Conservation (phyloP, 2,113 vertebrate species). For the Heterotis niloticus region DNA sequence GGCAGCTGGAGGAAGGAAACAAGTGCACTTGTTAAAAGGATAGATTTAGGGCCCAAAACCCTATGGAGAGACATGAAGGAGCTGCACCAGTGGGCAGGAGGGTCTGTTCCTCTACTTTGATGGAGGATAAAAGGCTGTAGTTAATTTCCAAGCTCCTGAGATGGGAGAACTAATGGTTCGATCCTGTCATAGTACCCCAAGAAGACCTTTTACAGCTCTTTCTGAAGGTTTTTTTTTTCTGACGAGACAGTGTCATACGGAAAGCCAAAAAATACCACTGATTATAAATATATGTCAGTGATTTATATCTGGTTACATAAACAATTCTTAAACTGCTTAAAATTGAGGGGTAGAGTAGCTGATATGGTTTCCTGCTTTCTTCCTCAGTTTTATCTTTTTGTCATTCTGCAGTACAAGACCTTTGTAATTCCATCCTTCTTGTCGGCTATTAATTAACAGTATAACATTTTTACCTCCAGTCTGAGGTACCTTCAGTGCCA, state of each 20-base stretch:
- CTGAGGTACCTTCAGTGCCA: conserved; percentile 71
- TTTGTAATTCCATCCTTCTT: no score
- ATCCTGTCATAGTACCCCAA: conserved; percentile 49
- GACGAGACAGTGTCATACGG: no score
- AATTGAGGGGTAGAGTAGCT: no score
- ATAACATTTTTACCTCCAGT: conserved; percentile 65
- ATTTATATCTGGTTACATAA: no score
- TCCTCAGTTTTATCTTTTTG: no score
- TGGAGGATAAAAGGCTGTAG: conserved; percentile 76
- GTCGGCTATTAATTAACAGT: no score
- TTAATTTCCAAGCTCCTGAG: conserved; percentile 61
- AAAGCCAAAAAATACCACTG: no score
- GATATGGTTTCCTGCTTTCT: no score
- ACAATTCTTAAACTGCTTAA: no score
- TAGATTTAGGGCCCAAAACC: conserved; percentile 71
- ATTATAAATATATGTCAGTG: no score
- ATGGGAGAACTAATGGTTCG: conserved; percentile 63
- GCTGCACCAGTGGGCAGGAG: conserved; percentile 53
- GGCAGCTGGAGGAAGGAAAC: conserved; percentile 66
- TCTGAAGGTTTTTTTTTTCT: conserved; percentile 51
- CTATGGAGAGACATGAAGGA: conserved; percentile 53
- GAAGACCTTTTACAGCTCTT: conserved; percentile 29
- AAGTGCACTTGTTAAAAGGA: conserved; percentile 73
- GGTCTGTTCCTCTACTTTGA: conserved; percentile 81
- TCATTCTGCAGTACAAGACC: no score